Percentiles rank a stretch among this genome's conserved stretches.
Evolutionary conservation across 1,140 invertebrate genomes (phyloP).

Genomic region (Octopus bimaculoides): DNA sequence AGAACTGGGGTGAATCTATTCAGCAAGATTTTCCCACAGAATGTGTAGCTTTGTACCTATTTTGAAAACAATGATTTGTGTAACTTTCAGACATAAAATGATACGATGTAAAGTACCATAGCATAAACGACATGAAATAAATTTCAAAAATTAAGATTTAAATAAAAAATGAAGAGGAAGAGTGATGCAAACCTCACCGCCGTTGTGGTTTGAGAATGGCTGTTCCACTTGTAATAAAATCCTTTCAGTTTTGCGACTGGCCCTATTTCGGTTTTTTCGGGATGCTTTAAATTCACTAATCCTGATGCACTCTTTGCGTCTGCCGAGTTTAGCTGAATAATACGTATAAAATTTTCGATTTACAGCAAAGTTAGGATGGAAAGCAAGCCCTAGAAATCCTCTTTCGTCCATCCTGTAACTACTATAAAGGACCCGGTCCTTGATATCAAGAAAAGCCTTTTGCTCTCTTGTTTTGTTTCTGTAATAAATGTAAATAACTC

Average conservation of each 20-base stretch:
- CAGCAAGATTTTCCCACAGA: too few species aligned
- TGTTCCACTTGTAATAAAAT: constrained; percentile 44
- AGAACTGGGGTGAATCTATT: too few species aligned
- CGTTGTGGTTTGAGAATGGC: constrained; percentile 53
- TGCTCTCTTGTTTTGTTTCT: constrained; percentile 29
- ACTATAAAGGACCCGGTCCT: constrained; percentile 21
- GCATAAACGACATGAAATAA: too few species aligned
- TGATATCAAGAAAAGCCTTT: constrained; percentile 38
- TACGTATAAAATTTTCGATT: constrained; percentile 50
- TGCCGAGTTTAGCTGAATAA: constrained; percentile 29
- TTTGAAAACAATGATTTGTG: too few species aligned
- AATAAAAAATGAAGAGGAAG: background rate
- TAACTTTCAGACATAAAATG: too few species aligned
- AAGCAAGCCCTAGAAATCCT: constrained; percentile 48
- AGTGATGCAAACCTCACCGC: constrained; percentile 46
- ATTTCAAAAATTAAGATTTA: too few species aligned
- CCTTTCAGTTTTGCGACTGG: constrained; percentile 33
- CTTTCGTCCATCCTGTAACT: constrained; percentile 42
- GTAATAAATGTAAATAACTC: constrained; percentile 39
- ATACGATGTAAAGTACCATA: too few species aligned
- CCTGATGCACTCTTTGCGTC: constrained; percentile 20
- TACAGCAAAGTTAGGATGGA: constrained; percentile 44
- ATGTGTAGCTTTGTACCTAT: too few species aligned
- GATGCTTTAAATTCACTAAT: constrained; percentile 47
- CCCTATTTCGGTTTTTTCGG: constrained; percentile 29